Percentiles rank a stretch among this genome's conserved stretches.
phyloP scores from a whole-genome alignment of 1,140 invertebrate species.

The Pemphigus obesinymphae region DNA sequence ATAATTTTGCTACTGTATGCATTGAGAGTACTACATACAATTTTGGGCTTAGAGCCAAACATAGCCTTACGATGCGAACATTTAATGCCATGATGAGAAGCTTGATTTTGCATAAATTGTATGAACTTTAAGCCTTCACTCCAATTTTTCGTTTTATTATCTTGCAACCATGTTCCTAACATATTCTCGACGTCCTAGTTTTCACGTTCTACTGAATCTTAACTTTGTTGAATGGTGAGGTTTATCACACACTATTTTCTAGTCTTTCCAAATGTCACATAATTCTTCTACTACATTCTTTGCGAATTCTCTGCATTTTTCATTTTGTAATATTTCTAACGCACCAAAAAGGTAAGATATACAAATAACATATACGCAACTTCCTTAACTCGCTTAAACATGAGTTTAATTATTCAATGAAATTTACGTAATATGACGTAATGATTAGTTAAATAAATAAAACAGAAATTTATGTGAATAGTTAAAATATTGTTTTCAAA shows the following conservation, averaged over 20 bases:
- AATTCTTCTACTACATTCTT: conserved; percentile 49
- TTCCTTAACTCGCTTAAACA: conserved; percentile 44
- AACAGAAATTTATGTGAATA: no score
- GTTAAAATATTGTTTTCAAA: no score
- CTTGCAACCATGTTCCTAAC: conserved; percentile 49
- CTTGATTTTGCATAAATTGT: conserved; percentile 48
- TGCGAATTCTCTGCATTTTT: conserved; percentile 51
- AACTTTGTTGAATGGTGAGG: conserved; percentile 48
- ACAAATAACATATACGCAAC: conserved; percentile 40
- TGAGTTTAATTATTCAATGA: no score
- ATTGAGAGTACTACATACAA: no score
- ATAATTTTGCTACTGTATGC: no score
- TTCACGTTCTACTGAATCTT: conserved; percentile 49
- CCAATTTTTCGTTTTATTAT: conserved; percentile 48
- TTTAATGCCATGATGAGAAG: conserved; percentile 47
- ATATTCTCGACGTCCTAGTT: conserved; percentile 52
- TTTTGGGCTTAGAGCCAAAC: conserved; percentile 44
- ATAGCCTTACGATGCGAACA: conserved; percentile 47
- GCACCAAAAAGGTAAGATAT: conserved; percentile 51
- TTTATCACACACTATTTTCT: conserved; percentile 51
- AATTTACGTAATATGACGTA: no score
- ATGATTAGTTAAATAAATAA: no score
- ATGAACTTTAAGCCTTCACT: conserved; percentile 47
- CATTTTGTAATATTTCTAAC: conserved; percentile 49
- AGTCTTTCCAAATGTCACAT: conserved; percentile 50